Percentiles rank a stretch among this genome's conserved stretches.
These are phyloP conservation scores for Strix occidentalis DNA, from an alignment of 2,797 vertebrate species.

Conservation along the genomic window DNA sequence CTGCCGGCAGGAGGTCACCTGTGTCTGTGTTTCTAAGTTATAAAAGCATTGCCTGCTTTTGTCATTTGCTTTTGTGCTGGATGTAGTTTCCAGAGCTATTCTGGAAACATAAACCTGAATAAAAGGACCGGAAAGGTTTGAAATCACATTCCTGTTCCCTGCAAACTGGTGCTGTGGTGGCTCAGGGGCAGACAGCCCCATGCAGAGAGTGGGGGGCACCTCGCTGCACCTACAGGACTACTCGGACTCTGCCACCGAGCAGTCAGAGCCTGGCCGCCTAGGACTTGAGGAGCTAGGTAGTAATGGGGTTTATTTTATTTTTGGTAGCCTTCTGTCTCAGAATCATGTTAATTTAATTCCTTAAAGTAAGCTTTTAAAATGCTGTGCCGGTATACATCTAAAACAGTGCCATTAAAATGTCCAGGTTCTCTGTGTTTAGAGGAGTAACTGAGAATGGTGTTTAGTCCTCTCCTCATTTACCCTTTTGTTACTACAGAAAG, in stretches of 20 bases:
- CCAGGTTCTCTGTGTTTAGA: not conserved
- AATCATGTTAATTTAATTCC: not conserved
- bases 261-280: fast-evolving
- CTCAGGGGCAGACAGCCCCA: not conserved
- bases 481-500: not conserved
- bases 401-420: not conserved
- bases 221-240: not conserved
- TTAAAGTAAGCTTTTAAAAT: not conserved
- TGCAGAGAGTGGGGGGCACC: not conserved
- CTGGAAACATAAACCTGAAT: not conserved
- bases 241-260: not conserved
- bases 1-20: not conserved
- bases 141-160: not conserved
- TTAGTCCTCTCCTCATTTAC: not conserved
- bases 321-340: not conserved
- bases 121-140: not conserved
- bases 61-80: not conserved
- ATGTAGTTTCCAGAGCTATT: not conserved
- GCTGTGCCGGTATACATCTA: not conserved
- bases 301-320: not conserved
- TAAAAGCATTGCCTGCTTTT: not conserved
- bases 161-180: not conserved
- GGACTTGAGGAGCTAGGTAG: not conserved
- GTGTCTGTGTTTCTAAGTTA: not conserved
- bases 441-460: not conserved